Percentiles rank a stretch among this genome's conserved stretches.
Evolutionary conservation across 1,140 invertebrate species (phyloP).

Genomic region (Drosophila albomicans): DNA sequence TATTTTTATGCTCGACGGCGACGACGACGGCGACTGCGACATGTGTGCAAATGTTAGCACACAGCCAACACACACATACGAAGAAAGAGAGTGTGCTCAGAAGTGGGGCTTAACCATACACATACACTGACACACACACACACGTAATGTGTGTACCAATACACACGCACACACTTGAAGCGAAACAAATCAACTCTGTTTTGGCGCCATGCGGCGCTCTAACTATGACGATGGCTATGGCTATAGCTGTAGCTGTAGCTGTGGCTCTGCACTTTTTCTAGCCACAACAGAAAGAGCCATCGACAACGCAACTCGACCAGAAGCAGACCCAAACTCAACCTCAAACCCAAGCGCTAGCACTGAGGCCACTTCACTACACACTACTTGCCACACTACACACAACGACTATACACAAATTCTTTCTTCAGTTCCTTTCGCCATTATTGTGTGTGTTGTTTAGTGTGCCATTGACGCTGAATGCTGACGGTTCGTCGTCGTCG

Average conservation of each 20-base stretch:
- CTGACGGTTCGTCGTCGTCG: constrained; percentile 64
- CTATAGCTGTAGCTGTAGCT: constrained; percentile 18
- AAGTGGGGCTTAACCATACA: constrained; percentile 34
- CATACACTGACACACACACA: constrained; percentile 34
- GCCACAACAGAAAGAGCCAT: constrained; percentile 51
- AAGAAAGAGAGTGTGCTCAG: neutral
- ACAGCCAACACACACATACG: constrained; percentile 36
- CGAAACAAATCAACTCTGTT: constrained; percentile 73
- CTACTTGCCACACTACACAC: constrained; percentile 34
- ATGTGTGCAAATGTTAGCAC: constrained; percentile 73
- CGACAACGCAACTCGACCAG: constrained; percentile 73
- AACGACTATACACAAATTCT: constrained; percentile 60
- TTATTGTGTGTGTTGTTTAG: constrained; percentile 76
- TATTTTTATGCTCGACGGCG: constrained; percentile 74
- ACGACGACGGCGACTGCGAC: constrained; percentile 49
- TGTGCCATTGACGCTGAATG: constrained; percentile 73
- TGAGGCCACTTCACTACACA: constrained; percentile 1
- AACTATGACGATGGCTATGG: constrained; percentile 25
- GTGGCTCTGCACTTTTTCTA: constrained; percentile 58
- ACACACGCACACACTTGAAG: constrained; percentile 43
- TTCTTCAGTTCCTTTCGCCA: constrained; percentile 60
- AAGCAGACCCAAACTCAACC: constrained; percentile 11
- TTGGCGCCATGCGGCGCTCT: constrained; percentile 71
- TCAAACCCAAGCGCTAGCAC: constrained; percentile 21
- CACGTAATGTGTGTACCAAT: constrained; percentile 32